phyloP scores from a whole-genome alignment of 2,113 vertebrate genomes.

The Pedetes capensis region DNA sequence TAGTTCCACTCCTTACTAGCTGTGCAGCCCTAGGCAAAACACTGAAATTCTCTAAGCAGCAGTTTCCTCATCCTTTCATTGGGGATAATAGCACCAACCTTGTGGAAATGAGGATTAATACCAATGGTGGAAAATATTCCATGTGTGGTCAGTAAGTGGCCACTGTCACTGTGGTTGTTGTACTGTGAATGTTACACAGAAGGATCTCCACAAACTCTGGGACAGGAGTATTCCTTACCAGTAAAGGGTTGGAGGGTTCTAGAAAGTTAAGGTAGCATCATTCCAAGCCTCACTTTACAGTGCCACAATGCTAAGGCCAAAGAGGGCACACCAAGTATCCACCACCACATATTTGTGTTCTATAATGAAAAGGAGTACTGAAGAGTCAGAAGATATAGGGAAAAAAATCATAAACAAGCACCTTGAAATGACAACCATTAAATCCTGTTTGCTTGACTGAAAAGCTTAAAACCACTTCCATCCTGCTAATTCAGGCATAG shows the following conservation, averaged over 20 bases:
- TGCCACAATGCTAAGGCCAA: background rate
- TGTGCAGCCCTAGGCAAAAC: background rate
- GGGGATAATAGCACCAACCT: background rate
- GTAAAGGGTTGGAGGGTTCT: background rate
- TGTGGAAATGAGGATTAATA: background rate
- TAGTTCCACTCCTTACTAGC: background rate
- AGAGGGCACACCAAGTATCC: background rate
- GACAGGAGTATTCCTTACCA: background rate
- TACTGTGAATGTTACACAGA: background rate
- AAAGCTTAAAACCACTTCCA: background rate
- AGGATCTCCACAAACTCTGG: background rate
- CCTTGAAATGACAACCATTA: slow-evolving; percentile 1
- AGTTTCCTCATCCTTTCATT: background rate
- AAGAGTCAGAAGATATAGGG: background rate
- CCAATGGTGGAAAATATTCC: background rate
- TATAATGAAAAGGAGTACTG: background rate
- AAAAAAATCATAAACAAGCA: background rate
- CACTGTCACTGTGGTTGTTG: background rate
- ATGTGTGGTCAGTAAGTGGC: background rate
- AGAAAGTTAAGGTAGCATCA: background rate
- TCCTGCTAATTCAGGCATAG: background rate
- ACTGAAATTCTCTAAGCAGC: background rate
- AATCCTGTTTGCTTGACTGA: background rate
- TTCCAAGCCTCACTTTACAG: background rate
- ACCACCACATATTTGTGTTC: too few relatives aligned